These are phyloP conservation scores for Thamnaconus septentrionalis DNA, from an alignment of 2,113 vertebrate species.

Conservation along the genomic window DNA sequence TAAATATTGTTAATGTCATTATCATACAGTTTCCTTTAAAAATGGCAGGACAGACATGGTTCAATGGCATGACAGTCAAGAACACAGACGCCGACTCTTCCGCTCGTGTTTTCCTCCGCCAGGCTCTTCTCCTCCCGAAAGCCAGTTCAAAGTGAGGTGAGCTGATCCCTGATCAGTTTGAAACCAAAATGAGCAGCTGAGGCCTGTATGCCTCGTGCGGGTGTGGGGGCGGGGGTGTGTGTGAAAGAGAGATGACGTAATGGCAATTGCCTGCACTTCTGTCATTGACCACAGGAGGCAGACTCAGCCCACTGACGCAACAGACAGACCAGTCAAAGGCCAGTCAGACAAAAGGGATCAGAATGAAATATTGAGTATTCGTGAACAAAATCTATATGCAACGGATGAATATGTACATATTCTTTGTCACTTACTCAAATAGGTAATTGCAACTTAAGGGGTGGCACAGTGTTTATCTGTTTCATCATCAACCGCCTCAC, in stretches of 20 bases:
- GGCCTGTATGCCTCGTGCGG: background rate
- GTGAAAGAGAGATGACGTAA: background rate
- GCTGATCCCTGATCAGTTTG: conserved; percentile 18
- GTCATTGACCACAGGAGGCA: too few relatives aligned
- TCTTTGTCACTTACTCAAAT: background rate
- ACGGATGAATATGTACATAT: too few relatives aligned
- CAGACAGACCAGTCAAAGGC: too few relatives aligned
- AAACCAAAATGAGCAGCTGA: too few relatives aligned
- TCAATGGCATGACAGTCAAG: conserved; percentile 15
- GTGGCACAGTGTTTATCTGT: conserved; percentile 1
- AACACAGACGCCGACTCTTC: background rate
- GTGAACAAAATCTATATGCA: too few relatives aligned
- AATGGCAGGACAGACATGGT: conserved; percentile 56
- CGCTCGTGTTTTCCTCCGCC: background rate
- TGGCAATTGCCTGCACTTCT: too few relatives aligned
- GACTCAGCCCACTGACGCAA: too few relatives aligned
- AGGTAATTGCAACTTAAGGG: conserved; percentile 9
- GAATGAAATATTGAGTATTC: too few relatives aligned
- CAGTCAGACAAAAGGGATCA: too few relatives aligned
- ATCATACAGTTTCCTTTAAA: conserved; percentile 54
- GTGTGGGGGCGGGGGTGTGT: background rate
- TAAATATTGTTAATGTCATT: conserved; percentile 57
- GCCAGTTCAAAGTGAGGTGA: conserved; percentile 32
- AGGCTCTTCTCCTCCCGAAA: background rate
- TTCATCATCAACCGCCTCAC: background rate